Conservation (phyloP, 2,888 invertebrate species). For the Rhimphoctona megacephalus region DNA sequence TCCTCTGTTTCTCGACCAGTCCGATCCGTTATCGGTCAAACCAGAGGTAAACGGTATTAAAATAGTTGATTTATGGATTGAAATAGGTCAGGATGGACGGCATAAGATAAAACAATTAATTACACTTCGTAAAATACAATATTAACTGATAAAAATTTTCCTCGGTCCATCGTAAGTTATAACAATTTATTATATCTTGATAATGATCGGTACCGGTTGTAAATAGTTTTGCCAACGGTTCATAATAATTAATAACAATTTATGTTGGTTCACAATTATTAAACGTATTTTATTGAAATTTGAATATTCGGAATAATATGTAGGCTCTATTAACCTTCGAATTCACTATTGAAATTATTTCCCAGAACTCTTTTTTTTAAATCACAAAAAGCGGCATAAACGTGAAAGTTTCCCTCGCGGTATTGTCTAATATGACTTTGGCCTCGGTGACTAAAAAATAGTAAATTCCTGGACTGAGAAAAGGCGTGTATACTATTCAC, state of each 20-base stretch:
- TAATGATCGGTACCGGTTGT: not conserved
- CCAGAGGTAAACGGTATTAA: not conserved
- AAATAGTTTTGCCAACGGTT: not conserved
- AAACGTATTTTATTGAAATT: not conserved
- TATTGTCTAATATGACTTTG: not conserved
- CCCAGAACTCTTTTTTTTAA: not conserved
- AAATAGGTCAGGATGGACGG: not conserved
- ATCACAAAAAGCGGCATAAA: not conserved
- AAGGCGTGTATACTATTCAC: not conserved
- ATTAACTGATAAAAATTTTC: not conserved
- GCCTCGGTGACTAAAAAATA: not conserved
- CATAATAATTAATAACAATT: not conserved
- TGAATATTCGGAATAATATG: no score
- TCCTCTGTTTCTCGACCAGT: not conserved
- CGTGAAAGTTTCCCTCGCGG: not conserved
- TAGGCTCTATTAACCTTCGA: not conserved
- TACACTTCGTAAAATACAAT: not conserved
- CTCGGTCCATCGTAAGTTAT: not conserved
- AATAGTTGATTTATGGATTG: not conserved
- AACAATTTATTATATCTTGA: not conserved
- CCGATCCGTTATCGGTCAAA: not conserved
- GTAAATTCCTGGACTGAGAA: not conserved
- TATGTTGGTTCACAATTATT: not conserved
- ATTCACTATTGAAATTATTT: not conserved
- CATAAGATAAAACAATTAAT: not conserved